Conservation (phyloP, 2,113 vertebrate genomes). For the Chionis minor region DNA sequence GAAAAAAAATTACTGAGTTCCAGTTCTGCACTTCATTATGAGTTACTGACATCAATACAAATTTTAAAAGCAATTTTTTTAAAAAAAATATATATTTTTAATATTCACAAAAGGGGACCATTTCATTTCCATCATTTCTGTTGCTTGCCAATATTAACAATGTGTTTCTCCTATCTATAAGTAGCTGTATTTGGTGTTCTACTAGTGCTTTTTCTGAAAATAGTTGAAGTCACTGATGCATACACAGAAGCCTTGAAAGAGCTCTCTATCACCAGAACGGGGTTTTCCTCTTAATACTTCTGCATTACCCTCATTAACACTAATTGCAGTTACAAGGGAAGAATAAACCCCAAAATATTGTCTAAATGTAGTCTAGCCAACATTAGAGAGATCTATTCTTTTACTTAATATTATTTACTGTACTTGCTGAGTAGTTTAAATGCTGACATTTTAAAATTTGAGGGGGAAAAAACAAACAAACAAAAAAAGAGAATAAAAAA, state of each 20-base stretch:
- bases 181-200: neutral
- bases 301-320: neutral
- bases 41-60: neutral
- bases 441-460: neutral
- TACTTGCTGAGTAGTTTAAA: neutral
- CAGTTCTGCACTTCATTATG: neutral
- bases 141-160: neutral
- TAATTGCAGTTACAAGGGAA: neutral
- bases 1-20: neutral
- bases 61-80: neutral
- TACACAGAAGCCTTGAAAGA: neutral
- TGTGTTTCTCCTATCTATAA: neutral
- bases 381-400: neutral
- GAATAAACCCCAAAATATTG: neutral
- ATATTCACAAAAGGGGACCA: neutral
- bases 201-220: neutral
- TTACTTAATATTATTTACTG: neutral
- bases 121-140: neutral
- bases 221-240: neutral
- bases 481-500: no score
- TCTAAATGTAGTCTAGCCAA: neutral
- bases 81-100: neutral
- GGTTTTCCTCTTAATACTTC: neutral
- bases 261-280: neutral
- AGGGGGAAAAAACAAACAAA: rapidly evolving